These are phyloP conservation scores for Pipa parva DNA, from an alignment of 2,113 vertebrate genomes.

Conservation along the genomic window DNA sequence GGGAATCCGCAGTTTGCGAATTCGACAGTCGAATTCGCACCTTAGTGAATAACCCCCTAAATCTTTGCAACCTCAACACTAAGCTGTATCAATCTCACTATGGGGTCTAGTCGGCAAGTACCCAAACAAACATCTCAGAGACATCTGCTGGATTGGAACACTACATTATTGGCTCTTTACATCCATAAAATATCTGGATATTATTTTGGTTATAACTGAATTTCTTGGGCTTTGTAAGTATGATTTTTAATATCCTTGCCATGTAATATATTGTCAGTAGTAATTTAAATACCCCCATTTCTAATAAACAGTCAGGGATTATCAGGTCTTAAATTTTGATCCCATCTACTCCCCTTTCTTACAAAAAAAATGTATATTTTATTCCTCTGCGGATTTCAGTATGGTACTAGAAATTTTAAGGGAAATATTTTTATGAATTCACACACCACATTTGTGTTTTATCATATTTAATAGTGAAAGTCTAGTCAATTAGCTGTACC, in stretches of 20 bases:
- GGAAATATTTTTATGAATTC: too few relatives aligned
- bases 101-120: background rate
- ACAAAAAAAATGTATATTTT: too few relatives aligned
- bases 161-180: background rate
- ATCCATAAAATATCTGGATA: background rate
- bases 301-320: background rate
- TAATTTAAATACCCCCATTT: background rate
- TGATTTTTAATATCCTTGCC: background rate
- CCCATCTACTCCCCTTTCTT: too few relatives aligned
- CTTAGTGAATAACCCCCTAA: too few relatives aligned
- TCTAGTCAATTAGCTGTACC: too few relatives aligned
- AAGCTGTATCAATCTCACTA: background rate
- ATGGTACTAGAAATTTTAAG: too few relatives aligned
- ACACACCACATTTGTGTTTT: too few relatives aligned
- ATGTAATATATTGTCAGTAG: background rate
- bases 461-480: too few relatives aligned
- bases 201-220: background rate
- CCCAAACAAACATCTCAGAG: background rate
- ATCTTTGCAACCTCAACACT: too few relatives aligned
- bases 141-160: slow-evolving; percentile 14
- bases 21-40: too few relatives aligned
- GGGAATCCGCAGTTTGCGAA: too few relatives aligned
- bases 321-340: background rate
- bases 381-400: too few relatives aligned
- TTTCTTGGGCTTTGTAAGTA: background rate